Conservation (phyloP, 1,140 invertebrate species). For the Melitaea cinxia region DNA sequence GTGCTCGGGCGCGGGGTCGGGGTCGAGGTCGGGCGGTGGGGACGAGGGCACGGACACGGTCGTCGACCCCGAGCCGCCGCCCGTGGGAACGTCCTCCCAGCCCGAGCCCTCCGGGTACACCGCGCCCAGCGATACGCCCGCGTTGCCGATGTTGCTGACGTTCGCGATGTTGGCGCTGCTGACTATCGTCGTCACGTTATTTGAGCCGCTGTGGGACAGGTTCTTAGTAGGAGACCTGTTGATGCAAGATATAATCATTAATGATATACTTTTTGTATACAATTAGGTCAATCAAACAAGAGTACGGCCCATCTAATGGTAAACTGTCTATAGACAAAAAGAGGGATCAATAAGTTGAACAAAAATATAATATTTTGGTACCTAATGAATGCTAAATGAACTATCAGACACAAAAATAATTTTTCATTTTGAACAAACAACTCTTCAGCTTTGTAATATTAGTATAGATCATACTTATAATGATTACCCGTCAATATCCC, state of each 20-base stretch:
- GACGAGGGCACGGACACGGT: slow-evolving; percentile 64
- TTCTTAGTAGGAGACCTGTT: slow-evolving; percentile 46
- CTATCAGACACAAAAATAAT: too few species aligned
- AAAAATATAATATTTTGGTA: too few species aligned
- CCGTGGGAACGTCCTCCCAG: slow-evolving; percentile 59
- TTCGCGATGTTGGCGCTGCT: slow-evolving; percentile 16
- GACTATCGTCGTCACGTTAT: slow-evolving; percentile 31
- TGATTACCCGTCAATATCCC: slow-evolving; percentile 64
- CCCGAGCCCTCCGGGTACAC: slow-evolving; percentile 25
- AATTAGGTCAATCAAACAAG: too few species aligned
- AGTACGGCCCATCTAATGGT: too few species aligned
- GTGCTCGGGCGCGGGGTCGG: slow-evolving; percentile 72
- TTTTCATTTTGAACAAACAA: too few species aligned
- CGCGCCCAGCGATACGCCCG: slow-evolving; percentile 16
- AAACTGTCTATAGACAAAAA: too few species aligned
- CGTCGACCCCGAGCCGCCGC: slow-evolving; percentile 56
- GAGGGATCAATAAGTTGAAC: too few species aligned
- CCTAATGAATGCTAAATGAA: too few species aligned
- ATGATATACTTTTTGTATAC: not conserved
- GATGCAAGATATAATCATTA: not conserved
- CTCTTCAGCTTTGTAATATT: too few species aligned
- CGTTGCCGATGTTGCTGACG: slow-evolving; percentile 15
- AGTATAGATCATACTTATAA: too few species aligned
- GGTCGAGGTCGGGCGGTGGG: slow-evolving; percentile 75
- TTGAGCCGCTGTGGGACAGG: slow-evolving; percentile 9